Percentiles rank a stretch among this genome's conserved stretches.
phyloP scores from a whole-genome alignment of 1,140 invertebrate genomes.

The Vollenhovia emeryi region DNA sequence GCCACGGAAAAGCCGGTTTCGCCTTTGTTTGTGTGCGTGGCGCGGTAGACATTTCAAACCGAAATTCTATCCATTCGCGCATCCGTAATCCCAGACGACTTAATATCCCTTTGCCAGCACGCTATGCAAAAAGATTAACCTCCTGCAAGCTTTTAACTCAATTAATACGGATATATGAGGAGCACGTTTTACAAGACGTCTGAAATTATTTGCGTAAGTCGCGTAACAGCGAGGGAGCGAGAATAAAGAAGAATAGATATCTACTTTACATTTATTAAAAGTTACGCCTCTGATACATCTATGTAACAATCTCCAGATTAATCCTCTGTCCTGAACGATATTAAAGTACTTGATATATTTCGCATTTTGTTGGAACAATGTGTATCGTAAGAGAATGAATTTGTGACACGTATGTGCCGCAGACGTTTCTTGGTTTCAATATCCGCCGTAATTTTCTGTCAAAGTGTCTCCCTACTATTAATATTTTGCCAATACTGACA shows the following conservation, averaged over 20 bases:
- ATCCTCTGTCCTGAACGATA: background rate
- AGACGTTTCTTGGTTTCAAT: background rate
- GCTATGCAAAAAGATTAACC: conserved; percentile 33
- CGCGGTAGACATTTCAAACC: conserved; percentile 45
- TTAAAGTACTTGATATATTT: background rate
- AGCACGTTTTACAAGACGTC: background rate
- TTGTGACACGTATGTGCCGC: background rate
- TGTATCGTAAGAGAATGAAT: conserved; percentile 1
- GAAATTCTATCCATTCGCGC: conserved; percentile 44
- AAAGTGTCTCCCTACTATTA: background rate
- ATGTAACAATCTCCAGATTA: background rate
- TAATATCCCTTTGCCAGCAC: conserved; percentile 18
- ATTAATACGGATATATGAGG: conserved; percentile 18
- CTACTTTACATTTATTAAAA: background rate
- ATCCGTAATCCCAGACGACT: conserved; percentile 39
- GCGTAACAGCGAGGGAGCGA: background rate
- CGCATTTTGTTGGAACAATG: background rate
- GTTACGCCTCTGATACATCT: background rate
- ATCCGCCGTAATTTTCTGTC: background rate
- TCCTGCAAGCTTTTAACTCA: conserved; percentile 22
- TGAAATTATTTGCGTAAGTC: background rate
- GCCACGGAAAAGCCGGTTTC: conserved; percentile 13
- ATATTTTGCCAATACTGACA: conserved; percentile 27
- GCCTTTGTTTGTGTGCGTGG: conserved; percentile 26
- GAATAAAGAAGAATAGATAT: background rate